These are phyloP conservation scores for Malurus splendens DNA, from an alignment of 2,797 vertebrate genomes.

Conservation along the genomic window DNA sequence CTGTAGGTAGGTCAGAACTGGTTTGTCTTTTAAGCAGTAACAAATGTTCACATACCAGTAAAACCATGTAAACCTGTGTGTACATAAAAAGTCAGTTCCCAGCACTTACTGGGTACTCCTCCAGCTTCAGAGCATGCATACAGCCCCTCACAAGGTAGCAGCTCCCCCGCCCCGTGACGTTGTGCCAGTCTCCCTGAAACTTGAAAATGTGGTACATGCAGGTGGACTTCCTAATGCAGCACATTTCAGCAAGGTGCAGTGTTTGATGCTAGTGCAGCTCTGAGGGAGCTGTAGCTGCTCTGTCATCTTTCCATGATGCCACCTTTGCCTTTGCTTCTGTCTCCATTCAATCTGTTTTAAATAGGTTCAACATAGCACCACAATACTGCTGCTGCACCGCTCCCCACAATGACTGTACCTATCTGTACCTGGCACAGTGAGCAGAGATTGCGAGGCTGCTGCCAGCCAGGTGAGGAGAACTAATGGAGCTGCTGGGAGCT, in stretches of 20 bases:
- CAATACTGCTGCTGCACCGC: neutral
- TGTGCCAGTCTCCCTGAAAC: neutral
- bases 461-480: neutral
- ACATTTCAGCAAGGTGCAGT: neutral
- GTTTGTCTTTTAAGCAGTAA: neutral
- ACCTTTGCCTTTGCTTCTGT: neutral
- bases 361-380: neutral
- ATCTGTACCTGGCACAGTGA: neutral
- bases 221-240: neutral
- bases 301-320: accelerated
- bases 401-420: neutral
- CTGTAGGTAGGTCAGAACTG: neutral
- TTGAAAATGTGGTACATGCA: neutral
- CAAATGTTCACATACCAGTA: neutral
- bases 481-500: neutral
- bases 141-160: neutral
- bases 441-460: neutral
- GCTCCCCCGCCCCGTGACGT: neutral
- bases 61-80: neutral
- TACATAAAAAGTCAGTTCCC: neutral
- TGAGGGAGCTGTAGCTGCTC: neutral
- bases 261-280: neutral
- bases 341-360: neutral
- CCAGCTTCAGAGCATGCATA: neutral
- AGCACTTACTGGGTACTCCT: neutral